Evolutionary conservation across 2,797 vertebrate species (phyloP), one percentile per base, ranked within the genome.

Genomic region (Euphonia xanthogaster): DNA sequence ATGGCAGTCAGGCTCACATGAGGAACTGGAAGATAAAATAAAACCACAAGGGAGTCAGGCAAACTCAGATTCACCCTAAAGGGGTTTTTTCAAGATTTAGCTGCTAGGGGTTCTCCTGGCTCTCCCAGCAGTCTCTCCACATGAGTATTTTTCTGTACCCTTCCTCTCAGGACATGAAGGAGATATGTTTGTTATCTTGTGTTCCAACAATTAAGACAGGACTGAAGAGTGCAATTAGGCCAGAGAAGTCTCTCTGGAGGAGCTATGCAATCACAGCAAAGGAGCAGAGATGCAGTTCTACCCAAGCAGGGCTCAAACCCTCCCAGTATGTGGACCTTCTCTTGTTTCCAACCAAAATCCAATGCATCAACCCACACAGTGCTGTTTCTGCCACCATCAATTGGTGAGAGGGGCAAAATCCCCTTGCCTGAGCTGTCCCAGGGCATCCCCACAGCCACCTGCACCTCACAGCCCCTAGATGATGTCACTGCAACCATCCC

Each of bases 21-120:
- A 96, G 57, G 58, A 68, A 73, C 97, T 98, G 67, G 57, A 95
- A 97, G 71, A 77, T 11, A 89, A 86, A 58, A 93, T 13, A 62
- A 65, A 75, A 88, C 9, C 61, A 68, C 4, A 5, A 73, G 28
- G 63, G 13, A 50, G 6, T 76, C 25, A 88, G 50, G 27, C 28
- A 47, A 53, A 60, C 14, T 54, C 39, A 48, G 31, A 65, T 73
- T 44, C 30, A 63, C 10, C 10, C 30, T 44, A 7, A 37, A 7
- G 1, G 0, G 2, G 1, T 22, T 53, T 81, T 74, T 17, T 40
- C 40, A 72, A 58, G 22, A 39, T 22, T 6, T 25, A 74, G 54
- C 37, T 6, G 1, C 19, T 14, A 31, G 22, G 66, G 12, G 1
- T 7, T 66, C 58, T 94, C 31, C 68, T n/a, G 53, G 48, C 44